Percentiles rank a stretch among this genome's conserved stretches.
These are phyloP conservation scores for Gambusia yucatana DNA, from an alignment of 2,797 vertebrate species.

Conservation along the genomic window DNA sequence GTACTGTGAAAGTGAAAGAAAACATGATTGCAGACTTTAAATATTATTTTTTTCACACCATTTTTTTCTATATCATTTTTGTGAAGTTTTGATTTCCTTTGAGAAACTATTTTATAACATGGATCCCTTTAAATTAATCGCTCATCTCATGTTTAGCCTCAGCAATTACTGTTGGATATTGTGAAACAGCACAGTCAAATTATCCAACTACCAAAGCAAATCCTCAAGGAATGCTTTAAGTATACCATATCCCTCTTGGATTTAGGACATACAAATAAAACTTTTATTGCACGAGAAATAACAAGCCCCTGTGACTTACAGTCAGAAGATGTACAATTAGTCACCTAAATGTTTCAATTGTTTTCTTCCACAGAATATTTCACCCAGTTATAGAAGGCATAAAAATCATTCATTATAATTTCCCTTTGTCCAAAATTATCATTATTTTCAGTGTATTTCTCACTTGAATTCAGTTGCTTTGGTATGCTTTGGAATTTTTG, in stretches of 20 bases:
- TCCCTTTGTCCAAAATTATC: neutral
- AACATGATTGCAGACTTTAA: conserved; percentile 29
- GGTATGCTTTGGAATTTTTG: neutral
- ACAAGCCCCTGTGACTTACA: conserved; percentile 23
- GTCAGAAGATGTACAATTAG: conserved; percentile 31
- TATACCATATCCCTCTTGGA: conserved; percentile 39
- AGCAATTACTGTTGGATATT: conserved; percentile 22
- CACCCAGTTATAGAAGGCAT: neutral
- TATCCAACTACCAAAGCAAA: conserved; percentile 64
- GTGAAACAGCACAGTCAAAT: conserved; percentile 55
- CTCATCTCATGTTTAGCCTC: no score
- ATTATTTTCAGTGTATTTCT: neutral
- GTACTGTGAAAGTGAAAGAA: neutral
- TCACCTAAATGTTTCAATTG: conserved; percentile 26
- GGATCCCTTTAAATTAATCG: conserved; percentile 31
- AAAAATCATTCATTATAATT: neutral
- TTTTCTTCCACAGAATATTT: neutral
- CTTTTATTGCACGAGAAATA: conserved; percentile 47
- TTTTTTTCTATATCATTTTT: neutral
- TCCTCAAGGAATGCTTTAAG: conserved; percentile 59
- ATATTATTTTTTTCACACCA: neutral
- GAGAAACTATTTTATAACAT: conserved; percentile 36
- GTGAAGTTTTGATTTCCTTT: conserved; percentile 34
- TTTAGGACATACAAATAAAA: conserved; percentile 53
- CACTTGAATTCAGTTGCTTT: neutral